These are phyloP conservation scores for Pelecanus crispus DNA, from an alignment of 2,113 vertebrate species.

Conservation along the genomic window DNA sequence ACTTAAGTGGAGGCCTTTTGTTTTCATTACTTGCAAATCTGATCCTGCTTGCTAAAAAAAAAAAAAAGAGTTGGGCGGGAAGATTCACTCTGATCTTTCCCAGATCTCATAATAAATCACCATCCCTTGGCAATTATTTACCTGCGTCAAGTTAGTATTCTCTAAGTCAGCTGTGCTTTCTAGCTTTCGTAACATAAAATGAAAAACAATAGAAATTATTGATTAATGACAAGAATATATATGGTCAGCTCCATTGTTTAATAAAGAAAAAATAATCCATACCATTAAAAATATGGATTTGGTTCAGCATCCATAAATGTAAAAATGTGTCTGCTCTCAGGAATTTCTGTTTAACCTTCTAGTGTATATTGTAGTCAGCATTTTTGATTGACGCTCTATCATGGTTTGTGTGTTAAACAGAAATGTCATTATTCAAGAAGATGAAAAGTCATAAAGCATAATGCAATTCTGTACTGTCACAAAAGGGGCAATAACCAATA, in stretches of 20 bases:
- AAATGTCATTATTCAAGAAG: neutral
- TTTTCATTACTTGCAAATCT: neutral
- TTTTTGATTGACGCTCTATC: neutral
- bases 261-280: conserved; percentile 17
- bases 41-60: neutral
- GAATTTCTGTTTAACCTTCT: neutral
- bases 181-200: conserved; percentile 23
- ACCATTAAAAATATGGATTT: conserved; percentile 5
- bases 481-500: neutral
- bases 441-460: neutral
- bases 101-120: neutral
- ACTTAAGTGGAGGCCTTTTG: neutral
- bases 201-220: conserved; percentile 48
- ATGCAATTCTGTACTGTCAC: neutral
- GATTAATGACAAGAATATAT: conserved; percentile 53
- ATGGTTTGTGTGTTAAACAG: neutral
- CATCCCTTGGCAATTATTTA: neutral
- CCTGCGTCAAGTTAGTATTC: conserved; percentile 7
- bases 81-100: neutral
- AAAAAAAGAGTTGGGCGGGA: neutral
- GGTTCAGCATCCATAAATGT: neutral
- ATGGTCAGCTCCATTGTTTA: neutral
- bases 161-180: neutral
- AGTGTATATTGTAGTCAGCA: neutral
- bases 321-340: neutral